Evolutionary conservation across 2,797 vertebrate genomes (phyloP).

Genomic region (Urosaurus nigricauda): DNA sequence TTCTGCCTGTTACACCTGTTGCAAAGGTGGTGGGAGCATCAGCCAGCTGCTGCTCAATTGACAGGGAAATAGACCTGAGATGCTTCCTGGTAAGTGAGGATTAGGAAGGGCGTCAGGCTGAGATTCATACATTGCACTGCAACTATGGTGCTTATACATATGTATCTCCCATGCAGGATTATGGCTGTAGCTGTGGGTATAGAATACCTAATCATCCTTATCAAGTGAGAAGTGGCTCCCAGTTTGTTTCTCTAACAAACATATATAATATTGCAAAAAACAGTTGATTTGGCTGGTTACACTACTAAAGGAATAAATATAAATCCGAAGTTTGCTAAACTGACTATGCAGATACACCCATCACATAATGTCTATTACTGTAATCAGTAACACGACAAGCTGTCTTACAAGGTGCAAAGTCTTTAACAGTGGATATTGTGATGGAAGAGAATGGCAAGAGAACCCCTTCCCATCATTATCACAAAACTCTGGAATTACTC

Average conservation of each 20-base stretch:
- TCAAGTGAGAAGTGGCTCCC: not conserved
- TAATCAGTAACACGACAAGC: not conserved
- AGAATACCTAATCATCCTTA: no score
- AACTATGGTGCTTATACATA: no score
- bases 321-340: not conserved
- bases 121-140: no score
- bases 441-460: not conserved
- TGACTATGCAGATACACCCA: not conserved
- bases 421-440: not conserved
- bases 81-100: no score
- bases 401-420: not conserved
- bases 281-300: not conserved
- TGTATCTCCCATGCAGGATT: no score
- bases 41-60: no score
- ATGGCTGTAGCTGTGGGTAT: no score
- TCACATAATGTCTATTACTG: not conserved
- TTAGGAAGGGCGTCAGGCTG: no score
- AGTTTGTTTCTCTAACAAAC: no score
- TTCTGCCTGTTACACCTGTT: no score
- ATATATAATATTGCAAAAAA: not conserved
- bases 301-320: not conserved
- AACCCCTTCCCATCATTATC: not conserved
- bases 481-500: not conserved
- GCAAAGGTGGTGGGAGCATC: no score
- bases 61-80: no score